A percentile compares a stretch with the other conserved stretches of the same genome.
phyloP scores from a whole-genome alignment of 2,797 vertebrate genomes.

The Antrozous pallidus region DNA sequence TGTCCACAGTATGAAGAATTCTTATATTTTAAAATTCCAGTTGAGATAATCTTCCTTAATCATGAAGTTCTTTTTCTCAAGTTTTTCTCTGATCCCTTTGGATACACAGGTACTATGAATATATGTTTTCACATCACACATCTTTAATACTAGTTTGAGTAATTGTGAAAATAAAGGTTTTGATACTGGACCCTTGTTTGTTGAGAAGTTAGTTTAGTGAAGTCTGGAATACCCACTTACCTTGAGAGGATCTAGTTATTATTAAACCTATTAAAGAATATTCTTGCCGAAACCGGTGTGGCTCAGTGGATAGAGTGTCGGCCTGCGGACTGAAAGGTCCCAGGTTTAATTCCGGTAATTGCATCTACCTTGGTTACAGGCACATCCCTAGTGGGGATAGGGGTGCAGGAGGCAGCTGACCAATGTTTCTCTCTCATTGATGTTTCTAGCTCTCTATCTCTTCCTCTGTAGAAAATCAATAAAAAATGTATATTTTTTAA shows the following conservation, averaged over 20 bases:
- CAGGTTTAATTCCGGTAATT: too few relatives aligned
- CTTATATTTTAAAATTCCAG: slow-evolving; percentile 15
- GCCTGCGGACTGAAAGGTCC: too few relatives aligned
- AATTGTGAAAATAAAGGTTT: not conserved
- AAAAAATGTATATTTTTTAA: too few relatives aligned
- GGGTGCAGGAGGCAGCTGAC: too few relatives aligned
- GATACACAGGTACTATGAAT: not conserved
- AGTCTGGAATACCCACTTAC: not conserved
- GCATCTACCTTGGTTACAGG: too few relatives aligned
- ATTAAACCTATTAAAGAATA: slow-evolving; percentile 25
- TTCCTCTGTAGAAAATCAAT: too few relatives aligned
- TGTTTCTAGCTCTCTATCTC: too few relatives aligned
- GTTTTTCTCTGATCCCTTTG: not conserved
- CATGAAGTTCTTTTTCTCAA: slow-evolving; percentile 4
- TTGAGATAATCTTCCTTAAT: slow-evolving; percentile 8
- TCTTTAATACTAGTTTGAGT: not conserved
- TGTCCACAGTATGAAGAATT: not conserved
- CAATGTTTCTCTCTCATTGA: too few relatives aligned
- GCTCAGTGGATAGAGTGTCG: too few relatives aligned
- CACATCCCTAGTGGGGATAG: too few relatives aligned
- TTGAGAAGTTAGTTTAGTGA: not conserved
- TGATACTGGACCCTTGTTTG: not conserved
- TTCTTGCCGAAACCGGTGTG: too few relatives aligned
- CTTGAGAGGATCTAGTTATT: not conserved
- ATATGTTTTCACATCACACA: not conserved